Conservation (phyloP, 2,113 vertebrate genomes). For the Monarcha castaneiventris region DNA sequence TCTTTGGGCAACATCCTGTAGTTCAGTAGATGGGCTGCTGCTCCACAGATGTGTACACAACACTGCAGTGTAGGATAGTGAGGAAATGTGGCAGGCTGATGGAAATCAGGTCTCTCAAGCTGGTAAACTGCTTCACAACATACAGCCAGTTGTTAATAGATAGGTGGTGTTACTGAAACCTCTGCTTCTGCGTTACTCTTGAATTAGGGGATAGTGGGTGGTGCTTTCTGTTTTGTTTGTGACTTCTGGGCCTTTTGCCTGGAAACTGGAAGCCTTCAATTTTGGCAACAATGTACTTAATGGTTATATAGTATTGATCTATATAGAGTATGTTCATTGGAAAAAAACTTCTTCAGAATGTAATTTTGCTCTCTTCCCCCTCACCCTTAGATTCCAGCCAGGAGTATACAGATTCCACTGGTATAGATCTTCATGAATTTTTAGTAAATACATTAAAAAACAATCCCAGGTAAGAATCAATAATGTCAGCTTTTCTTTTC, state of each 20-base stretch:
- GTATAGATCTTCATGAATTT: slow-evolving; percentile 98
- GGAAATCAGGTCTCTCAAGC: not conserved
- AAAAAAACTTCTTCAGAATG: not conserved
- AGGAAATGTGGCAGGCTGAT: not conserved
- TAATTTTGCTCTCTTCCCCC: slow-evolving; percentile 51
- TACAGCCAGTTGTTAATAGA: not conserved
- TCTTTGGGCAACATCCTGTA: not conserved
- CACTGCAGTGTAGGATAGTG: not conserved
- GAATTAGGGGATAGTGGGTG: not conserved
- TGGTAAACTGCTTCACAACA: not conserved
- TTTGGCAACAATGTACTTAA: not conserved
- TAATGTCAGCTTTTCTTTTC: slow-evolving; percentile 22
- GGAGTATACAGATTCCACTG: slow-evolving; percentile 98
- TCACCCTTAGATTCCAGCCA: slow-evolving; percentile 91
- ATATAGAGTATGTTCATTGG: not conserved
- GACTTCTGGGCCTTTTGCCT: not conserved
- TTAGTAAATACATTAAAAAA: slow-evolving; percentile 98
- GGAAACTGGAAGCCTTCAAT: not conserved
- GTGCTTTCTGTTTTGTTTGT: not conserved
- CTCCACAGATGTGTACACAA: not conserved
- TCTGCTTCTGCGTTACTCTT: not conserved
- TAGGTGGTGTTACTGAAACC: not conserved
- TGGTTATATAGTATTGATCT: not conserved
- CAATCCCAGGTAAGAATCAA: slow-evolving; percentile 87
- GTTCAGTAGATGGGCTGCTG: not conserved